Evolutionary conservation across 2,797 vertebrate species (phyloP).

Genomic region (Carapus acus): DNA sequence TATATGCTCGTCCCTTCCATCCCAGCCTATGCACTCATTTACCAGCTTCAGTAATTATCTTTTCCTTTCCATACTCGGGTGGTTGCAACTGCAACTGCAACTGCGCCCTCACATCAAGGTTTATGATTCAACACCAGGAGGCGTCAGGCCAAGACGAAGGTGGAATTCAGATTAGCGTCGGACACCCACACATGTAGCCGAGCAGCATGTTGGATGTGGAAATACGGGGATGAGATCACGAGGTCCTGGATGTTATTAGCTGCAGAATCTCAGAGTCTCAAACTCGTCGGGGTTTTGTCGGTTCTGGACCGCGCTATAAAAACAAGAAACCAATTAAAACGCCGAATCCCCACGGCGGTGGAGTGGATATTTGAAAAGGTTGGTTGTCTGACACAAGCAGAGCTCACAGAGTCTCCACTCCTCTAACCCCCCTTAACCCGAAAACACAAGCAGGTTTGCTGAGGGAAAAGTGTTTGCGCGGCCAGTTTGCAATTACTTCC

Average conservation of each 20-base stretch:
- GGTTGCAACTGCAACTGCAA: too few relatives aligned
- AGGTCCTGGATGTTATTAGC: constrained; percentile 28
- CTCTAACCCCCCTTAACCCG: too few relatives aligned
- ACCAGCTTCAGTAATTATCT: too few relatives aligned
- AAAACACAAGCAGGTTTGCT: constrained; percentile 47
- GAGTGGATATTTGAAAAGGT: constrained; percentile 27
- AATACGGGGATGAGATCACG: constrained; percentile 21
- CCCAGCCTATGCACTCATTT: too few relatives aligned
- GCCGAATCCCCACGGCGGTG: constrained; percentile 28
- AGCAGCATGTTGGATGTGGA: constrained; percentile 14
- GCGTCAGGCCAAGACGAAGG: constrained; percentile 40
- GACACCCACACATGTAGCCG: constrained; percentile 17
- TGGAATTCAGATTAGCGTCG: constrained; percentile 38
- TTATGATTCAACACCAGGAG: constrained; percentile 29
- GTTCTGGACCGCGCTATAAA: constrained; percentile 23
- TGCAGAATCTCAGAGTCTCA: constrained; percentile 24
- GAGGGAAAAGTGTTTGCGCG: constrained; percentile 46
- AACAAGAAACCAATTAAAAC: constrained; percentile 22
- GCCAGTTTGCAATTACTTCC: constrained; percentile 55
- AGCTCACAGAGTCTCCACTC: constrained; percentile 23
- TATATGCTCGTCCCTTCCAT: too few relatives aligned
- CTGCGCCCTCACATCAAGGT: constrained; percentile 1
- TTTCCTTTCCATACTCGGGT: too few relatives aligned
- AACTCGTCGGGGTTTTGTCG: constrained; percentile 25
- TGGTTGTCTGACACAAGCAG: constrained; percentile 21